A percentile compares a stretch with the other conserved stretches of the same genome.
Conservation (phyloP, 2,113 vertebrate genomes). For the Aphyosemion australe region DNA sequence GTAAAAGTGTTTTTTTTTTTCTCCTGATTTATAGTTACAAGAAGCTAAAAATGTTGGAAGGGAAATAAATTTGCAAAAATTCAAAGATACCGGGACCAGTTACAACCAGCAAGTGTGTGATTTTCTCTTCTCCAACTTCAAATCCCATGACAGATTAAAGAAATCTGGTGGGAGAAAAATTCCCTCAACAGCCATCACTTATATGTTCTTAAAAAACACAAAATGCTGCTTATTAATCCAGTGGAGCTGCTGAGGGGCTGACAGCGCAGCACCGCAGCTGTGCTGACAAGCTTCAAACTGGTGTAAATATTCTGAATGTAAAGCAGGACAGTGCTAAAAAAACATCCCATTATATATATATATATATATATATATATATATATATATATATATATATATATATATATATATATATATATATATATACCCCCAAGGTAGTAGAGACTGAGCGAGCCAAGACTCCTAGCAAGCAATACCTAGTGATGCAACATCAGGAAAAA, state of each 20-base stretch:
- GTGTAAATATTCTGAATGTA: conserved; percentile 11
- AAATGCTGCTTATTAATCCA: background rate
- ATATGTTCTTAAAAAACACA: background rate
- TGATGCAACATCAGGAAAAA: too few species aligned
- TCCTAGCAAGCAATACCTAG: too few species aligned
- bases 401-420: too few species aligned
- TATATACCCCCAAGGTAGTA: too few species aligned
- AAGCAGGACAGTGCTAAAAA: conserved; percentile 13
- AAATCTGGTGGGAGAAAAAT: conserved; percentile 8
- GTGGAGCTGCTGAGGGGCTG: background rate
- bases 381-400: too few species aligned
- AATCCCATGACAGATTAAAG: conserved; percentile 6
- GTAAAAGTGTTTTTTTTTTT: background rate
- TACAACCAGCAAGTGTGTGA: background rate
- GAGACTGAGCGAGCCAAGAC: too few species aligned
- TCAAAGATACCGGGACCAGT: background rate
- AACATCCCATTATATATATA: conserved; percentile 24
- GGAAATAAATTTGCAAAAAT: background rate
- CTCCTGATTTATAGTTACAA: background rate
- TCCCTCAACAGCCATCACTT: background rate
- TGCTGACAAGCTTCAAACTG: background rate
- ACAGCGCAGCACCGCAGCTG: background rate
- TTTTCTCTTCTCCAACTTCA: background rate
- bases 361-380: too few species aligned
- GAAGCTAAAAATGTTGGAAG: background rate